A percentile compares a stretch with the other conserved stretches of the same genome.
These are phyloP conservation scores for Lagorchestes hirsutus DNA, from an alignment of 2,797 vertebrate species.

Conservation along the genomic window DNA sequence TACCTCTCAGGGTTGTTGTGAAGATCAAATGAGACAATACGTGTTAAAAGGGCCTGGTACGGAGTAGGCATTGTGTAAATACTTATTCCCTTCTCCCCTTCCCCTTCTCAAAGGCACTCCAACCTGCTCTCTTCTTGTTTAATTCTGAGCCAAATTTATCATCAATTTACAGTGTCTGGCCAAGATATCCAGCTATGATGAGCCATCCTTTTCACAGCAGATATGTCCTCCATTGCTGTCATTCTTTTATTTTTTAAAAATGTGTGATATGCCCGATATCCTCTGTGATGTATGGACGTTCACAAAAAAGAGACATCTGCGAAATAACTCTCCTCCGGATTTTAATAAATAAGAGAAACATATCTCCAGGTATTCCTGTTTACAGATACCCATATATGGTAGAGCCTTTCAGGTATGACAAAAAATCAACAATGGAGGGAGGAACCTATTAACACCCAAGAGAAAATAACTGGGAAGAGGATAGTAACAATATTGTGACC, in stretches of 20 bases:
- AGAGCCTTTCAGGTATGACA: not conserved
- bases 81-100: not conserved
- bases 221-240: not conserved
- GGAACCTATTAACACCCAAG: not conserved
- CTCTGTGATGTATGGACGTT: not conserved
- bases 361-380: not conserved
- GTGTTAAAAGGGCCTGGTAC: not conserved
- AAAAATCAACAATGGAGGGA: not conserved
- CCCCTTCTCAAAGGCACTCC: not conserved
- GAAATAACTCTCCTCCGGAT: not conserved
- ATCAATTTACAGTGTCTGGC: not conserved
- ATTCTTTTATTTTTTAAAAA: not conserved
- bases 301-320: not conserved
- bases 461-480: not conserved
- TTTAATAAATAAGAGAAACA: not conserved
- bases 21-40: not conserved
- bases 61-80: not conserved
- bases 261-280: not conserved
- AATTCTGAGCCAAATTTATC: not conserved
- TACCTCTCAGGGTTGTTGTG: not conserved
- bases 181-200: not conserved
- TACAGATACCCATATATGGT: not conserved
- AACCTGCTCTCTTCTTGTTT: not conserved
- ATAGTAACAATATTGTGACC: not conserved
- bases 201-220: not conserved